Conservation (phyloP, 2,113 vertebrate species). For the Scytalopus superciliaris region DNA sequence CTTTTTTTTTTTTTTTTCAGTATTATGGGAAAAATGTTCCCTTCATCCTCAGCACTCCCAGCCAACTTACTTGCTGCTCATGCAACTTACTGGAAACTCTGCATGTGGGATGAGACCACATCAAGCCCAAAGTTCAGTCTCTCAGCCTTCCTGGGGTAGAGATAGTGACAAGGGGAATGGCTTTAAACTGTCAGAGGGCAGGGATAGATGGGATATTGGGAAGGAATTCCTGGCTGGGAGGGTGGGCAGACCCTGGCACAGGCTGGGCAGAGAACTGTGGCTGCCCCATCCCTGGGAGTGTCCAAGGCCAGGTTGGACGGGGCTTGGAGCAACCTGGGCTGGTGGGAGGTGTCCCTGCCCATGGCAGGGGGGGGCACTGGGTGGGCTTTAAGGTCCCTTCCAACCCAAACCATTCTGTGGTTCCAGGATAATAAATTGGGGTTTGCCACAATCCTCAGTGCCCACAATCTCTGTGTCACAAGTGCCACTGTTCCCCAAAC, state of each 20-base stretch:
- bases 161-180: neutral
- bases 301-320: neutral
- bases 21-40: neutral
- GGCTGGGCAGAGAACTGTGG: neutral
- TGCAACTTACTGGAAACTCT: neutral
- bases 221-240: neutral
- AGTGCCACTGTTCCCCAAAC: neutral
- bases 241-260: neutral
- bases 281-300: neutral
- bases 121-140: neutral
- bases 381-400: neutral
- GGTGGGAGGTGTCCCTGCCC: neutral
- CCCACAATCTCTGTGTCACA: neutral
- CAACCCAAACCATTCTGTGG: neutral
- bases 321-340: neutral
- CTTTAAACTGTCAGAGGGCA: neutral
- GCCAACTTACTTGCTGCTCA: neutral
- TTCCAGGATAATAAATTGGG: neutral
- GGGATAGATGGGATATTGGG: neutral
- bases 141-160: neutral
- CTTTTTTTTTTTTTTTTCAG: neutral
- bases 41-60: neutral
- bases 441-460: neutral
- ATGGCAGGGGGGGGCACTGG: neutral
- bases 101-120: accelerated